A percentile compares a stretch with the other conserved stretches of the same genome.
Conservation (phyloP, 2,113 vertebrate species). For the Deroptyus accipitrinus region DNA sequence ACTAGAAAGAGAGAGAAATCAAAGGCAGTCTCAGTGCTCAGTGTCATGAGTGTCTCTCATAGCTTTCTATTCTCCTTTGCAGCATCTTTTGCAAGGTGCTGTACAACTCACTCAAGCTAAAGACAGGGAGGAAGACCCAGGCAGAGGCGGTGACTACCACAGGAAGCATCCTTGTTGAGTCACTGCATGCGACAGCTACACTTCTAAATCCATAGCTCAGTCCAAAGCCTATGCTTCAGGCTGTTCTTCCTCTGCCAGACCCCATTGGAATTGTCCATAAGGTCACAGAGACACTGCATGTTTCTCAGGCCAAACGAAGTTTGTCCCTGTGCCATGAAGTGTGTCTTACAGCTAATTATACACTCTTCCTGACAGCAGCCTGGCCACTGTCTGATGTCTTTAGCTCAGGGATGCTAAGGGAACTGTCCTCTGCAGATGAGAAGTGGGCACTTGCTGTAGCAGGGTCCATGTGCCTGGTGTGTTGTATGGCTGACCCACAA, state of each 20-base stretch:
- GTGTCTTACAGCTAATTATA: neutral
- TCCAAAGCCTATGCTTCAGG: neutral
- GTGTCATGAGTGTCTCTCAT: neutral
- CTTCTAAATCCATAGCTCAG: neutral
- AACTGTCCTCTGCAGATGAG: neutral
- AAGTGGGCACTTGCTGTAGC: neutral
- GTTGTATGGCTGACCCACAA: neutral
- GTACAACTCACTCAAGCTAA: neutral
- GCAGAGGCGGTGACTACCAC: neutral
- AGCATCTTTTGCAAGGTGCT: neutral
- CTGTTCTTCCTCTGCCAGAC: neutral
- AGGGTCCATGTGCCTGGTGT: neutral
- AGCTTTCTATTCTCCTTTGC: neutral
- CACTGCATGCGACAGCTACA: neutral
- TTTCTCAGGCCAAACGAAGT: neutral
- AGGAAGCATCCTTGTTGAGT: neutral
- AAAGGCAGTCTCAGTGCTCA: neutral
- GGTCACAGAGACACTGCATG: neutral
- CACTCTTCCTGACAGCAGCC: conserved; percentile 10
- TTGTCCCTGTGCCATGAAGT: neutral
- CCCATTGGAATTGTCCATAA: neutral
- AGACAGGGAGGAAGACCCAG: neutral
- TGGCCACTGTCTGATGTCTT: neutral
- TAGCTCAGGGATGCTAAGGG: neutral
- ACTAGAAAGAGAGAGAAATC: conserved; percentile 52